Percentiles rank a stretch among this genome's conserved stretches.
phyloP scores from a whole-genome alignment of 1,140 invertebrate genomes.

The Leptinotarsa texana region DNA sequence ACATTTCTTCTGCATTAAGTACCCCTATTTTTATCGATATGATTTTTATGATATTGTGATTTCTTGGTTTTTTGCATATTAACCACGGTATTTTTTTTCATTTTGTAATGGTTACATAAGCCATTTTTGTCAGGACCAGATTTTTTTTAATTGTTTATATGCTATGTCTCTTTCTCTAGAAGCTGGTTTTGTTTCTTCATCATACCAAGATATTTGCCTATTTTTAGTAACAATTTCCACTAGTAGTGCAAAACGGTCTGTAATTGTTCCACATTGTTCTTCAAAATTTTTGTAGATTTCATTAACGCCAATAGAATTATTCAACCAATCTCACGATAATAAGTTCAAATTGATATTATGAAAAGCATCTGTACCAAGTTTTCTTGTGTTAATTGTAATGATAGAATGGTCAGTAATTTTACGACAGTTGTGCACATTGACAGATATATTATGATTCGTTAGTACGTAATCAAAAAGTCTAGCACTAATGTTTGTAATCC shows the following conservation, averaged over 20 bases:
- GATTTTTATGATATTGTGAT: slow-evolving; percentile 1
- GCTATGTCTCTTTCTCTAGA: slow-evolving; percentile 6
- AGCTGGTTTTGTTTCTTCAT: not conserved
- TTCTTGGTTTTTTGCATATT: not conserved
- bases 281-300: not conserved
- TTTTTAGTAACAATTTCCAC: slow-evolving; percentile 1
- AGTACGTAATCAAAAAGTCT: not conserved
- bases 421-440: slow-evolving; percentile 6
- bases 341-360: not conserved
- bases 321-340: too few species aligned
- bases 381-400: not conserved
- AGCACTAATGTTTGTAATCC: slow-evolving; percentile 9
- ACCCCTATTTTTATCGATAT: not conserved
- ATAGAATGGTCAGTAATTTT: slow-evolving; percentile 11
- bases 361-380: not conserved
- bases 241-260: not conserved
- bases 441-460: too few species aligned
- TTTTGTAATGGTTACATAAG: not conserved
- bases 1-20: not conserved
- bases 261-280: not conserved
- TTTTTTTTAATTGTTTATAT: not conserved
- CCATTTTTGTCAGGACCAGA: not conserved
- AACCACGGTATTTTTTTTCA: not conserved
- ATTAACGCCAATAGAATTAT: too few species aligned
- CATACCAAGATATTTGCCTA: not conserved